Evolutionary conservation across 2,888 invertebrate species (phyloP).

Genomic region (Leptinotarsa juncta): DNA sequence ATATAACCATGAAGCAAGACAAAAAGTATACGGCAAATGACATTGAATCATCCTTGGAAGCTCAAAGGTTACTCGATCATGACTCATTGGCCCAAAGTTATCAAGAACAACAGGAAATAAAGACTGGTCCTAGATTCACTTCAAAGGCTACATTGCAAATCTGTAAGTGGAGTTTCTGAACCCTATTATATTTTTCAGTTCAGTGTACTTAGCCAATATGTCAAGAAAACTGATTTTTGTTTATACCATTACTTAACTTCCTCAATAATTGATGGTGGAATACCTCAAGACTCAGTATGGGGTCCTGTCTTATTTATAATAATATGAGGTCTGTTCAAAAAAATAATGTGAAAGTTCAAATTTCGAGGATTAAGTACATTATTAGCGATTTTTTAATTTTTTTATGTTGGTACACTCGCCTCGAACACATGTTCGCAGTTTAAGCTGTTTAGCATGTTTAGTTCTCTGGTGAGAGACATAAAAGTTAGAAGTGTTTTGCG

Average conservation of each 20-base stretch:
- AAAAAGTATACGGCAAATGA: conserved; percentile 56
- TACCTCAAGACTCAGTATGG: too few relatives aligned
- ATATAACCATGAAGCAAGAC: conserved; percentile 51
- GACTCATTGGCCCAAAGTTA: conserved; percentile 58
- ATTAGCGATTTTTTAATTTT: too few relatives aligned
- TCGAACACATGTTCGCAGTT: too few relatives aligned
- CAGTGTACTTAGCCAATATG: background rate
- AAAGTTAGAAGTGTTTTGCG: too few relatives aligned
- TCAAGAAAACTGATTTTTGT: background rate
- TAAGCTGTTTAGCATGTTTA: too few relatives aligned
- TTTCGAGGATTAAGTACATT: too few relatives aligned
- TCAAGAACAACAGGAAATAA: conserved; percentile 49
- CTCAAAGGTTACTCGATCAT: conserved; percentile 59
- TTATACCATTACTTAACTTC: background rate
- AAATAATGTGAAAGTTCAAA: too few relatives aligned
- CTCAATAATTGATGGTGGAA: too few relatives aligned
- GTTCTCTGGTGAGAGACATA: too few relatives aligned
- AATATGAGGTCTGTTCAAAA: too few relatives aligned
- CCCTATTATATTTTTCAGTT: background rate
- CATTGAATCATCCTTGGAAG: conserved; percentile 53
- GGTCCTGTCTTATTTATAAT: too few relatives aligned
- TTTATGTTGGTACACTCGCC: too few relatives aligned
- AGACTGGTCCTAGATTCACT: conserved; percentile 52
- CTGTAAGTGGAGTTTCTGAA: conserved; percentile 50
- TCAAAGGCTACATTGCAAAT: conserved; percentile 57